Evolutionary conservation across 2,797 vertebrate genomes (phyloP), one percentile per base, ranked within the genome.

Genomic region (Thaleichthys pacificus): DNA sequence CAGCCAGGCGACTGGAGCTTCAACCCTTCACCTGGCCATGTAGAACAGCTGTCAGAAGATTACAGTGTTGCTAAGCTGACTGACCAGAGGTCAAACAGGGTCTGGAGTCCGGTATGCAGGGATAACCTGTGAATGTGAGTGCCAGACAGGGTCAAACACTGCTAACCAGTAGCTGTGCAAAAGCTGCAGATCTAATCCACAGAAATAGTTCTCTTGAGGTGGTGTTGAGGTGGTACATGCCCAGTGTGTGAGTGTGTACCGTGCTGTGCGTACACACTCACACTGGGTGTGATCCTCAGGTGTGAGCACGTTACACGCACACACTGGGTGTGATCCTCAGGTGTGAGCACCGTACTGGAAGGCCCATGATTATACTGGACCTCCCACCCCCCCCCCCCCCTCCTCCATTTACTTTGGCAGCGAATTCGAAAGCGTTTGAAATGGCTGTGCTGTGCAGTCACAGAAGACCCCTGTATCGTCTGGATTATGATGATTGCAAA

Each of bases 381-480:
- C 57, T 9, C 32, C 76, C 1, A 2, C 42, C 9, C 42, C 42
- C 42, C 32, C 76, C 1, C 11, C 42, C 9, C 42, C 42, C 42
- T 12, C 12, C 9, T 35, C 75, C 72, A 78, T 82, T 62, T 77
- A 78, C 80, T 82, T 87, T 85, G 87, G 84, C 83, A 76, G 67
- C 70, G 75, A 69, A 56, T n/a, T 5, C 3, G 51, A 56, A 56
- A 84, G 76, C 71, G 71, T 70, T 42, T 78, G 74, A 51, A 47
- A 76, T 84, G 76, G 74, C 65, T 75, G 28, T 30, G 28, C 70
- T 8, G 5, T 28, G 47, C 67, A 42, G 70, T 74, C 77, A 87
- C 83, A 89, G 78, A 81, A n/a, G 80, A 60, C 81, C 84, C 82
- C 86, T 91, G 85, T 89, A 83, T 84, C 79, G 84, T 86, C n/a